Base-by-base conservation (phyloP, 1,140 invertebrate species). In the Rhizoglyphus robini region DNA sequence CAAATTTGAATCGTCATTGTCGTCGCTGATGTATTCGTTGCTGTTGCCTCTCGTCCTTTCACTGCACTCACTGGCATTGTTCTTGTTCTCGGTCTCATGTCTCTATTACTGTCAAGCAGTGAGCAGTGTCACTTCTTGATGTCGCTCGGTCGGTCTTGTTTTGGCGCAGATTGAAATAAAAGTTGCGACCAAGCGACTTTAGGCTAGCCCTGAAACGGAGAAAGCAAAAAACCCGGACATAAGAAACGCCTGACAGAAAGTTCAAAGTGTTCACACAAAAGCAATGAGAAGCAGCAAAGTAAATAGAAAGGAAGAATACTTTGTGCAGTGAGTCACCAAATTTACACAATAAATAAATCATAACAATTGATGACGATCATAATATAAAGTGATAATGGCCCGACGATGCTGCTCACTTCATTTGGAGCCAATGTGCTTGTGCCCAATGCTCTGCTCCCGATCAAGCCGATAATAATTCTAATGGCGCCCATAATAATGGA, bases 311-410 rank as follows among this genome's bases (percentile, higher is more conserved):
- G 23, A 20, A 54, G 51, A 5, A 54, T 8, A 8, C 8, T 5
- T 54, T 5, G 15, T 54, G 51, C 51, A 20, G 20, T 54, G 51
- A 46, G 41, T 46, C 41, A 46, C 15, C 23, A 32, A 54, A 54
- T 54, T 54, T 54, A 54, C 51, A 54, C 51, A 54, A 54, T 54
- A 54, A 54, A 54, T 54, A 54, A 54, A 54, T 54, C 51, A 54
- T 54, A 54, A 54, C 51, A 54, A 54, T 54, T 54, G 51, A 54
- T 54, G 51, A 54, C 51, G 51, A 54, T 20, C 51, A 54, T 54
- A 54, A 54, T 54, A 54, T 54, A 20, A 54, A 54, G 51, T 54
- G 51, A 54, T 54, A 54, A 54, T 54, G 51, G 51, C 36, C 36
- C 8, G 36, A 41, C 36, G 36, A 41, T 41, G 36, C 8, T 41